phyloP scores from a whole-genome alignment of 2,113 vertebrate species.

The Gorsachius goisagi region DNA sequence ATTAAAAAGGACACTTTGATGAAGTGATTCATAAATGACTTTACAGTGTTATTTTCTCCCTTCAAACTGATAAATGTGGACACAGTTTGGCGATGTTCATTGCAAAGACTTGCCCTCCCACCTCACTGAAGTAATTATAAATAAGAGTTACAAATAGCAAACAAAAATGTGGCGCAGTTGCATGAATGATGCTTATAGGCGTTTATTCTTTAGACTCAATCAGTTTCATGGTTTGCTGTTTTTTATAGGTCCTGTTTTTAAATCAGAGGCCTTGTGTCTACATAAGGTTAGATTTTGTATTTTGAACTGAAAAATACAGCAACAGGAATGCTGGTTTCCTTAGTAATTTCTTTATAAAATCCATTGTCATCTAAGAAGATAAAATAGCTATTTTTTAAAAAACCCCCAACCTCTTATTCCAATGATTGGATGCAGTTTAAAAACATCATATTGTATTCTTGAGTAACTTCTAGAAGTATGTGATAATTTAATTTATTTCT shows the following conservation, averaged over 20 bases:
- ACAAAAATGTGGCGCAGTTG: background rate
- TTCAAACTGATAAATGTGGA: background rate
- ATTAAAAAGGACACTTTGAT: background rate
- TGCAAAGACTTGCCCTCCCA: background rate
- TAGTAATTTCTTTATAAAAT: background rate
- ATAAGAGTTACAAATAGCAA: background rate
- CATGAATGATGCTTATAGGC: background rate
- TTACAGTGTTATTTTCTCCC: background rate
- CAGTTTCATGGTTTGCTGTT: background rate
- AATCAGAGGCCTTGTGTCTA: background rate
- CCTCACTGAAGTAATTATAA: background rate
- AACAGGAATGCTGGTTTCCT: background rate
- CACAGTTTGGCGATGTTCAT: background rate
- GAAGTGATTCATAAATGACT: background rate
- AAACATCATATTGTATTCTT: background rate
- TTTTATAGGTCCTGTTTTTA: background rate
- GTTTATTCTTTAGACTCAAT: background rate
- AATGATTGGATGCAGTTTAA: background rate
- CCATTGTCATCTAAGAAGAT: background rate
- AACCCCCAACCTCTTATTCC: background rate
- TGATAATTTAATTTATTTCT: background rate
- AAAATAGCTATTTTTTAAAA: background rate
- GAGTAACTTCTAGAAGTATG: background rate
- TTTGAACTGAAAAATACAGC: background rate
- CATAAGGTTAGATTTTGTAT: background rate